Evolutionary conservation across 1,140 invertebrate genomes (phyloP), one percentile per base, ranked within the genome.

Genomic region (Zaprionus ghesquierei): DNA sequence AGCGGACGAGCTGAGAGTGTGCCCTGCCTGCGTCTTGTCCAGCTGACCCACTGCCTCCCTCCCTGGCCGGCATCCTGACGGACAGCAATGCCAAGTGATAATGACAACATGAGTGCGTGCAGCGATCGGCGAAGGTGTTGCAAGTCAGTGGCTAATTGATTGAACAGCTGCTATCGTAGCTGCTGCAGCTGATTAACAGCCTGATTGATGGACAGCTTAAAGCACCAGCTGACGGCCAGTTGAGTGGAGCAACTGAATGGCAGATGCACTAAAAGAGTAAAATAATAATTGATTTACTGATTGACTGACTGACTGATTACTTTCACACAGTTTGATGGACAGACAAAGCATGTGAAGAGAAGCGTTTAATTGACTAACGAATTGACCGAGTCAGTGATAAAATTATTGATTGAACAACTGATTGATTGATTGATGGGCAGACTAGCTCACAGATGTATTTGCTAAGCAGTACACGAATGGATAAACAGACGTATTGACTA

Each of bases 81-180:
- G 41, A 46, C 41, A 46, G 41, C 41, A 12, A 46, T 12, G 54
- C 56, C 38, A 66, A 33, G 38, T 38, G 63, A 58, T 66, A 66
- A 66, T 66, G 63, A 31, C 63, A 46, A 58, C 55, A 27, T 66
- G 44, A 44, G 22, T 13, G 13, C 12, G 12, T 60, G n/a, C n/a
- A n/a, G 35, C 38, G 58, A 15, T 38, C 38, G 5, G 35, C 27
- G 35, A 8, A 41, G n/a, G n/a, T 8, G 35, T n/a, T n/a, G 13
- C 13, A 6, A n/a, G 35, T 5, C 35, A 38, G n/a, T 41, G n/a
- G 69, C 75, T 82, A 79, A 79, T 82, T 81, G 79, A 78, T 81
- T 78, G 79, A 81, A 50, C 69, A 60, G 51, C 75, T 72, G 56
- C 69, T 69, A 74, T 33, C 59, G 61, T 23, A 64, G 65, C 58